A percentile compares a stretch with the other conserved stretches of the same genome.
These are phyloP conservation scores for Lithodes maja DNA, from an alignment of 2,888 invertebrate genomes.

Conservation along the genomic window DNA sequence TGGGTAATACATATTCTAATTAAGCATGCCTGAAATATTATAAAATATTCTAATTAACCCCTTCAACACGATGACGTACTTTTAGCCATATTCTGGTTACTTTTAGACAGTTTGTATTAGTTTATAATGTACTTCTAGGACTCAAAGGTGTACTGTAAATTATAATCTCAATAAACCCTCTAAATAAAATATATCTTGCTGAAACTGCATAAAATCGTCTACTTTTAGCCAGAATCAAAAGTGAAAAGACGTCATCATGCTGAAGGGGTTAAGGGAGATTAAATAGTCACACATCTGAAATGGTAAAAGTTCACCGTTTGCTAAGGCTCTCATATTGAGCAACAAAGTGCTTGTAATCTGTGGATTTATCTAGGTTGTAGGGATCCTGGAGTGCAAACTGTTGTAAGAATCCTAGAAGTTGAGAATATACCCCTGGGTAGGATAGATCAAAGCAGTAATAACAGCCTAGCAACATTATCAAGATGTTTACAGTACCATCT, in stretches of 20 bases:
- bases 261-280: background rate
- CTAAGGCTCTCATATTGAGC: background rate
- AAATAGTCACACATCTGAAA: conserved; percentile 9
- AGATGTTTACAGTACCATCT: background rate
- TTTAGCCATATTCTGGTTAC: too few relatives aligned
- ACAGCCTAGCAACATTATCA: conserved; percentile 7
- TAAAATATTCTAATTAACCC: too few relatives aligned
- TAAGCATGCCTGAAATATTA: background rate
- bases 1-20: background rate
- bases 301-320: background rate
- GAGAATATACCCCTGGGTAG: conserved; percentile 2
- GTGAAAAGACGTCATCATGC: too few relatives aligned
- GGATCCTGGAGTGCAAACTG: conserved; percentile 15
- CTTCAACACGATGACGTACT: too few relatives aligned
- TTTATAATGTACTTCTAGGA: too few relatives aligned
- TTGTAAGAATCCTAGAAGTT: conserved; percentile 3
- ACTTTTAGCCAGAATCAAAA: background rate
- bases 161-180: too few relatives aligned
- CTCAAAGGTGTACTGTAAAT: too few relatives aligned
- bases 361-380: conserved; percentile 17
- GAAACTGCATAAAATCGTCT: too few relatives aligned
- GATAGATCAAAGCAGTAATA: conserved; percentile 2
- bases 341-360: conserved; percentile 20
- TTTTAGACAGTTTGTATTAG: too few relatives aligned
- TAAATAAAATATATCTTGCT: too few relatives aligned